Evolutionary conservation across 2,113 vertebrate genomes (phyloP), one percentile per base, ranked within the genome.

Genomic region (Columba janthina): DNA sequence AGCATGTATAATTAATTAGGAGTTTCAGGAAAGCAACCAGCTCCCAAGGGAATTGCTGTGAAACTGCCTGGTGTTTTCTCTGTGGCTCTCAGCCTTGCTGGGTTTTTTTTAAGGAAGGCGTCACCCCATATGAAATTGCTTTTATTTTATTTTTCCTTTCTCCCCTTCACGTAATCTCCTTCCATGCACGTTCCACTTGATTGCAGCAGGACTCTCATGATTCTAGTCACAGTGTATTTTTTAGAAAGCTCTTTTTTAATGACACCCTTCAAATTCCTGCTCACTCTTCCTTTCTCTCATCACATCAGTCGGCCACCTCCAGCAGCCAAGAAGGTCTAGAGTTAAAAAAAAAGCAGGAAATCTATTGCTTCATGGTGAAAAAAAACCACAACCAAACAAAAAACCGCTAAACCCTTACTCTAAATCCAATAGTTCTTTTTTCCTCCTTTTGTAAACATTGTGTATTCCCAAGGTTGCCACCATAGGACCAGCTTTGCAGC

Each of bases 1-100:
- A 77, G 85, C 91, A 88, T 87, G 70, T 74, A 81, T 97, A 97
- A 97, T 97, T 96, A 93, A 96, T 92, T 94, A 88, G 86, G 64
- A 93, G 44, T 36, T 71, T 79, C 57, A 93, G 88, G 85, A 96
- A 96, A 96, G 85, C 71, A 96, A 92, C 64, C 72, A 85, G 3
- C 31, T 97, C 89, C 83, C 79, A 29, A 12, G 46, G 74, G 95
- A 93, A 75, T 38, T 66, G 74, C 54, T 75, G 38, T 90, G 90
- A 96, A 92, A 96, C 71, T 85, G 48, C 53, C 84, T 93, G n/a
- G 29, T 90, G 38, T 90, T 96, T 81, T 46, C 85, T 89, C 66
- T 21, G 50, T 85, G 67, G 44, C 32, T 60, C 38, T 22, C 58
- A 48, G 73, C 32, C 21, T 95, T 96, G 90, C 58, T 92, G 62